These are phyloP conservation scores for Clusia tigrina DNA, from an alignment of 2,888 invertebrate genomes.

Conservation along the genomic window DNA sequence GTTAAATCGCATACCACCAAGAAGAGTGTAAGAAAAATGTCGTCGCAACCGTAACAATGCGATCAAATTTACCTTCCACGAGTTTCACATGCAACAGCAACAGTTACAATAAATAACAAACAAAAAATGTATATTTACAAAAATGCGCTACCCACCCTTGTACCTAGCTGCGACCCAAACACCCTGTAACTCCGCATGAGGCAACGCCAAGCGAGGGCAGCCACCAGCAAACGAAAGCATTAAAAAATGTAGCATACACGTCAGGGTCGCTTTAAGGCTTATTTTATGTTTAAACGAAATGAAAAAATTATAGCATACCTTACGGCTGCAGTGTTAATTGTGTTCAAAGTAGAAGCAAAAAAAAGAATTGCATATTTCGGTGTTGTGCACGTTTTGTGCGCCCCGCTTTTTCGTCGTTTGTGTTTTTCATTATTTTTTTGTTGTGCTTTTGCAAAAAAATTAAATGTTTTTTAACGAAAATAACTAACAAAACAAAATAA, in stretches of 20 bases:
- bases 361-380: too few relatives aligned
- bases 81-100: too few relatives aligned
- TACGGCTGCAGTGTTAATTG: slow-evolving; percentile 19
- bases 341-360: background rate
- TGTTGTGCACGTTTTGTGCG: too few relatives aligned
- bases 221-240: too few relatives aligned
- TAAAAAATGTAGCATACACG: slow-evolving; percentile 28
- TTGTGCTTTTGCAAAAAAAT: slow-evolving; percentile 9
- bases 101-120: background rate
- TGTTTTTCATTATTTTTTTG: background rate
- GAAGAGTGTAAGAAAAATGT: too few relatives aligned
- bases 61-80: too few relatives aligned
- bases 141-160: background rate
- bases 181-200: background rate
- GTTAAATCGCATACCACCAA: too few relatives aligned
- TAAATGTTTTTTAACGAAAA: background rate
- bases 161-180: background rate
- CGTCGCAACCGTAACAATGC: too few relatives aligned
- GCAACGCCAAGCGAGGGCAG: background rate
- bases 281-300: slow-evolving; percentile 3
- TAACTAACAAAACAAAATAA: slow-evolving; percentile 7
- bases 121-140: background rate
- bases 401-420: slow-evolving; percentile 16
- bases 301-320: slow-evolving; percentile 27
- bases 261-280: slow-evolving; percentile 12